Percentiles rank a stretch among this genome's conserved stretches.
Evolutionary conservation across 2,113 vertebrate species (phyloP).

Genomic region (Erythrolamprus reginae): DNA sequence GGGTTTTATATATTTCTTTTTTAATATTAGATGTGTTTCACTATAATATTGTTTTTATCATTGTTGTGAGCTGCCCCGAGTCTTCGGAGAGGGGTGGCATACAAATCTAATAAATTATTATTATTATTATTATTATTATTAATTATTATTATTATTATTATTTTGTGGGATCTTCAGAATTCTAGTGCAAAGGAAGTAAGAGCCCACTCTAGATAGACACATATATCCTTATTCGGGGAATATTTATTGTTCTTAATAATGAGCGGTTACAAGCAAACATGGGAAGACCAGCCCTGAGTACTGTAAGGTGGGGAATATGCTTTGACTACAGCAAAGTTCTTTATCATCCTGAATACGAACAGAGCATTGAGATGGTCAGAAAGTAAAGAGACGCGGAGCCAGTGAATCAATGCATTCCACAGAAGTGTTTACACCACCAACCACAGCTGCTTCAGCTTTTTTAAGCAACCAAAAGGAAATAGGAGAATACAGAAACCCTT

Average conservation of each 20-base stretch:
- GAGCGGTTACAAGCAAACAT: background rate
- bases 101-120: no score
- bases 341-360: background rate
- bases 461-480: background rate
- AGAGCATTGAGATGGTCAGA: background rate
- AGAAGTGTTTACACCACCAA: background rate
- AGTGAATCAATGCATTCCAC: background rate
- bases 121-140: no score
- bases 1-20: no score
- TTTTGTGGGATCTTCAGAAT: background rate
- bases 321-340: background rate
- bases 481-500: background rate
- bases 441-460: background rate
- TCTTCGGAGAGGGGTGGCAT: no score
- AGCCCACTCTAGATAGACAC: no score
- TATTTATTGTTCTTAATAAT: background rate
- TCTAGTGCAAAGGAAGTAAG: background rate
- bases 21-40: no score
- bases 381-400: background rate
- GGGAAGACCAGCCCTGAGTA: background rate
- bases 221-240: background rate
- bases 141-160: no score
- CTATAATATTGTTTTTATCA: no score
- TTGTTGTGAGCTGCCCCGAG: no score
- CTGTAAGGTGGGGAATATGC: background rate